Conservation (phyloP, 2,888 invertebrate genomes). For the Lochmaea capreae region DNA sequence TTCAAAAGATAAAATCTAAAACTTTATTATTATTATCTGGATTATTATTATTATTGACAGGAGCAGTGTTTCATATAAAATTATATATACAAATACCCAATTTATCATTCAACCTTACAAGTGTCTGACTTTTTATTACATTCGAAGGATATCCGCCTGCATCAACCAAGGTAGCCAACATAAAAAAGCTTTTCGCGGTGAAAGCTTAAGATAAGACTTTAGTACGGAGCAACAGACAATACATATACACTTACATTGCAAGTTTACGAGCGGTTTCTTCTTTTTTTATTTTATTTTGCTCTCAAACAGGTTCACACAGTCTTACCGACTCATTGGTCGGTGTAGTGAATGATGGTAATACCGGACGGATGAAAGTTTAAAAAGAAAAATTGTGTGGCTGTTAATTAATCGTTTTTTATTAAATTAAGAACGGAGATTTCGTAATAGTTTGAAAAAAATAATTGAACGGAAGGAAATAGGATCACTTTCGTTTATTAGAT, state of each 20-base stretch:
- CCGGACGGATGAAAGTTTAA: constrained; percentile 6
- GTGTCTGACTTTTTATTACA: too few species aligned
- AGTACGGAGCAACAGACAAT: constrained; percentile 12
- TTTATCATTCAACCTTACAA: too few species aligned
- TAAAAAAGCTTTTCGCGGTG: constrained; percentile 8
- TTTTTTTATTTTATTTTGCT: not conserved
- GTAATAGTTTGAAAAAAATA: not conserved
- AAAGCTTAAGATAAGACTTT: constrained; percentile 6
- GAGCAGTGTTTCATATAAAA: too few species aligned
- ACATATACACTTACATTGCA: constrained; percentile 5
- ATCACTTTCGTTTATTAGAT: too few species aligned
- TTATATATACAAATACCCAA: too few species aligned
- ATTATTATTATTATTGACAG: too few species aligned
- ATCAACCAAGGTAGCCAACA: not conserved
- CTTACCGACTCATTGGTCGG: not conserved
- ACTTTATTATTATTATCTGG: too few species aligned
- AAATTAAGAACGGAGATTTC: not conserved
- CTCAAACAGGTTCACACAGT: constrained; percentile 6
- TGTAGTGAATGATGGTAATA: constrained; percentile 2
- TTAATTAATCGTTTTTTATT: not conserved
- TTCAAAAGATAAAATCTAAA: too few species aligned
- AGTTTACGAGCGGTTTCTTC: constrained; percentile 16
- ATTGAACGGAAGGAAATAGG: not conserved
- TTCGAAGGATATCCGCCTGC: not conserved
- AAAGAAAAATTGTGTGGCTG: not conserved